Evolutionary conservation across 2,888 invertebrate species (phyloP).

Genomic region (Dasysyrphus albostriatus): DNA sequence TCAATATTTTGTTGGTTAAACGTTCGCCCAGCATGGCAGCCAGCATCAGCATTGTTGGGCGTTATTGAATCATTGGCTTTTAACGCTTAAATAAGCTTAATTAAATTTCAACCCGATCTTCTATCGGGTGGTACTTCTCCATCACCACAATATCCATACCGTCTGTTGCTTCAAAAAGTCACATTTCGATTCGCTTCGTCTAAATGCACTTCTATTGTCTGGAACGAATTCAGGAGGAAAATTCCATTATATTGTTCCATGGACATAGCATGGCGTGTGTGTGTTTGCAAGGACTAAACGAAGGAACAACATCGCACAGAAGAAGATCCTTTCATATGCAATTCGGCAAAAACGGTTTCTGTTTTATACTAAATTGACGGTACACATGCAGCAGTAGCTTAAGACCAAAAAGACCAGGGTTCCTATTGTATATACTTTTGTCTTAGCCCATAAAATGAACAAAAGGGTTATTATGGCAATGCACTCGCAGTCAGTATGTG

Average conservation of each 20-base stretch:
- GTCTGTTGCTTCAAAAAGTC: slow-evolving; percentile 70
- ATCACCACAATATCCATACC: slow-evolving; percentile 3
- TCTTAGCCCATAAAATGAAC: slow-evolving; percentile 72
- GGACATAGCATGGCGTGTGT: slow-evolving; percentile 41
- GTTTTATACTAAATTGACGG: slow-evolving; percentile 1
- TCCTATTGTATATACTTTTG: slow-evolving; percentile 60
- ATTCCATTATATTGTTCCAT: slow-evolving; percentile 83
- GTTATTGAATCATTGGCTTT: slow-evolving; percentile 82
- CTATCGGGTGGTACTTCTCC: slow-evolving; percentile 1
- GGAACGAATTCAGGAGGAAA: slow-evolving; percentile 83
- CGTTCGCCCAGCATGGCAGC: slow-evolving; percentile 76
- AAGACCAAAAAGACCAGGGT: slow-evolving; percentile 41
- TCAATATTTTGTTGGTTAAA: slow-evolving; percentile 51
- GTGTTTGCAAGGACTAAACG: slow-evolving; percentile 31
- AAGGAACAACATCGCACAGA: slow-evolving; percentile 11
- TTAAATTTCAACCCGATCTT: slow-evolving; percentile 81
- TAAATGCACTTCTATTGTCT: slow-evolving; percentile 83
- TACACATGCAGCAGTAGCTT: slow-evolving; percentile 56
- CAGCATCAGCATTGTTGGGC: slow-evolving; percentile 77
- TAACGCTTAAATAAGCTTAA: slow-evolving; percentile 84
- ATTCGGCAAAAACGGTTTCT: slow-evolving; percentile 69
- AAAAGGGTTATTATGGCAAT: slow-evolving; percentile 74
- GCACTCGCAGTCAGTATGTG: slow-evolving; percentile 53
- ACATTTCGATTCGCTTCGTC: slow-evolving; percentile 78
- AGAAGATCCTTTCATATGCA: slow-evolving; percentile 70